Base-by-base conservation (phyloP, 2,113 vertebrate species). In the Oceanodroma tethys region DNA sequence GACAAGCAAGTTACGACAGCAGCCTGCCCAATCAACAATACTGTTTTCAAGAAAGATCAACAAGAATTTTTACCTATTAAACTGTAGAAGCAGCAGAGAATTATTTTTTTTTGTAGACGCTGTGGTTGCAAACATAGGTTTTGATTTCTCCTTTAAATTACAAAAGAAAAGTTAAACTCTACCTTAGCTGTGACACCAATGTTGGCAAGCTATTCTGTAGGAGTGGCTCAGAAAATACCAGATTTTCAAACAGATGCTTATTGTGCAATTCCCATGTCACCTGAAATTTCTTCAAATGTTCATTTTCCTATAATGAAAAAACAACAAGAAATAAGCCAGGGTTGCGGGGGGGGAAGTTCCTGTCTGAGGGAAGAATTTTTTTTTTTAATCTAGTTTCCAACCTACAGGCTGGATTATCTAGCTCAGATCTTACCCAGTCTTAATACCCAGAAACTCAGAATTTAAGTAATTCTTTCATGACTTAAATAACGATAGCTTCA, bases 211-310 rank as follows among this genome's bases (percentile, higher is more conserved):
- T 99, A 97, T 98, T 99, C 98, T 99, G 99, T 88, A 99, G 97
- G 86, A 99, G 98, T 16, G 99, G 99, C 97, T 99, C 99, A 48
- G 99, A 99, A 98, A 99, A 99, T n/a, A 99, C 99, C 96, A 99
- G 97, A 91, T 99, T 99, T 98, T 99, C 99, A 98, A 99, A 99
- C 94, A 99, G 98, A 98, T 99, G 99, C 96, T 99, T 99, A 97
- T 99, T 99, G 97, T 99, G 99, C 96, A 99, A 98, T 98, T 99
- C 99, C 99, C 99, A 99, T 0, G 99, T 99, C 98, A 99, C 99
- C 97, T 99, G 99, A 98, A 99, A 99, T 98, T 99, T 99, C 97
- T 99, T 99, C 94, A 99, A 98, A 97, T 99, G 99, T 94, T 99
- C 99, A 18, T 99, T 99, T 98, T 99, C 99, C 99, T 99, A 55